Conservation (phyloP, 2,113 vertebrate genomes). For the Halichoeres trimaculatus region DNA sequence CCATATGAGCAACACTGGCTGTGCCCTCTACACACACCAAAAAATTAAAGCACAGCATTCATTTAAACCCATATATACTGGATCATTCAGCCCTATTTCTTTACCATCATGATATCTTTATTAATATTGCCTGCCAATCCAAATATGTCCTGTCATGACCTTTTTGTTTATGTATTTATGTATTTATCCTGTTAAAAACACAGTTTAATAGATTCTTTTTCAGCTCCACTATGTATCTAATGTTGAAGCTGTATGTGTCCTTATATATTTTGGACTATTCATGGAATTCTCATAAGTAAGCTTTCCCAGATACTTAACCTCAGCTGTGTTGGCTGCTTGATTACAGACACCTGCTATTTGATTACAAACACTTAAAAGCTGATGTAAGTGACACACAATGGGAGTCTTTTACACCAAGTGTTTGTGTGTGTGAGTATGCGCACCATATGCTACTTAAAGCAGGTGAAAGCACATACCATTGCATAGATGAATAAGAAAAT, state of each 20-base stretch:
- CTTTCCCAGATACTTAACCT: conserved; percentile 19
- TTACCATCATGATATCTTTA: background rate
- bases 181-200: background rate
- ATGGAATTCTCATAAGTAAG: background rate
- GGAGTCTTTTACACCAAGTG: conserved; percentile 21
- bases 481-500: too few species aligned
- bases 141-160: background rate
- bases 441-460: background rate
- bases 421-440: background rate
- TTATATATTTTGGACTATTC: conserved; percentile 5
- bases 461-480: background rate
- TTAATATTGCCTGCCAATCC: background rate
- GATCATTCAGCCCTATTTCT: background rate
- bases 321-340: conserved; percentile 45
- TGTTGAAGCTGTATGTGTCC: conserved; percentile 16
- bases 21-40: background rate
- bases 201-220: conserved; percentile 1
- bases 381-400: conserved; percentile 44
- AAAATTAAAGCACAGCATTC: background rate
- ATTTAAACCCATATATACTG: background rate
- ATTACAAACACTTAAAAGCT: conserved; percentile 51
- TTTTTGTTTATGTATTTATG: too few species aligned
- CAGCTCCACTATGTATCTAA: background rate
- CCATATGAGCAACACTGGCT: conserved; percentile 27
- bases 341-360: conserved; percentile 44